A percentile compares a stretch with the other conserved stretches of the same genome.
Conservation (phyloP, 2,888 invertebrate species). For the Palloptera scutellata region DNA sequence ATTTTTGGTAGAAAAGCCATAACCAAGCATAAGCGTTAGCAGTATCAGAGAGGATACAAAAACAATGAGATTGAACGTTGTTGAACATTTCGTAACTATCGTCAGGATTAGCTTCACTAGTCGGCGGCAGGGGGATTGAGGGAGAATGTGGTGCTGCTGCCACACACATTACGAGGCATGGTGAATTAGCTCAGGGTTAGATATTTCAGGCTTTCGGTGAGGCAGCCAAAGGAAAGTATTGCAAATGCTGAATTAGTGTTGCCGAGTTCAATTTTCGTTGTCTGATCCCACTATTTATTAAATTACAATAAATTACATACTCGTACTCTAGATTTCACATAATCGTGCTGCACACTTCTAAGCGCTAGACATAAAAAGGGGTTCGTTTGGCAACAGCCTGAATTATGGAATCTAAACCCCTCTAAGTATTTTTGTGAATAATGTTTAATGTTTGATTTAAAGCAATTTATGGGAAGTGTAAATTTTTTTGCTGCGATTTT, state of each 20-base stretch:
- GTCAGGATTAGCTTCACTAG: constrained; percentile 36
- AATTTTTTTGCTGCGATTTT: too few species aligned
- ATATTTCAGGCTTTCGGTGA: too few species aligned
- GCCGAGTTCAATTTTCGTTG: constrained; percentile 44
- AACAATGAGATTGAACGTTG: constrained; percentile 33
- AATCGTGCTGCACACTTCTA: too few species aligned
- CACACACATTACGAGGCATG: too few species aligned
- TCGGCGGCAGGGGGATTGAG: too few species aligned
- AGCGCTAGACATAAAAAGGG: too few species aligned
- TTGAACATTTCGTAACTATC: constrained; percentile 45
- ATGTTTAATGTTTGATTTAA: too few species aligned
- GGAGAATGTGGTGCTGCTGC: too few species aligned
- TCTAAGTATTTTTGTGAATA: too few species aligned
- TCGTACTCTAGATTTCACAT: constrained; percentile 25
- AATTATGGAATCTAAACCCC: constrained; percentile 6
- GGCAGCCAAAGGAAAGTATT: not conserved
- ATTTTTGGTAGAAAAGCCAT: constrained; percentile 33
- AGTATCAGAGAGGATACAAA: constrained; percentile 11
- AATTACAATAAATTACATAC: constrained; percentile 59
- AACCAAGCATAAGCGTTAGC: not conserved
- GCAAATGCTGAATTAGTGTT: not conserved
- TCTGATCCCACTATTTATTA: constrained; percentile 63
- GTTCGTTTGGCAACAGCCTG: not conserved
- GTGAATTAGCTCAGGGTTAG: too few species aligned
- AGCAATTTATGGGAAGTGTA: too few species aligned